Evolutionary conservation across 1,140 invertebrate species (phyloP).

Genomic region (Delia radicum): DNA sequence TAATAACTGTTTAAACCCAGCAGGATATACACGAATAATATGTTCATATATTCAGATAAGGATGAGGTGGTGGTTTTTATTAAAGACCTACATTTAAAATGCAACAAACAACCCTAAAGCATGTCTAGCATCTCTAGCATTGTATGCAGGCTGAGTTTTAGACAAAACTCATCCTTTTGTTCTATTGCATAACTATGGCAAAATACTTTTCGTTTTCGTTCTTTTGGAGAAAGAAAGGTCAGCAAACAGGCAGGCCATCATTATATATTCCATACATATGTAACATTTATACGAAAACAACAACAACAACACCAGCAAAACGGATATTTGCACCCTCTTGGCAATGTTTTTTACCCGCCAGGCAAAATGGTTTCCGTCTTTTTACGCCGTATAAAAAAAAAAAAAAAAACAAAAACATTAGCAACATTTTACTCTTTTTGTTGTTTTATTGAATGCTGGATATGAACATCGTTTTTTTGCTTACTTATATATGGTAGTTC

Average conservation of each 20-base stretch:
- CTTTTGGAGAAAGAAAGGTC: neutral
- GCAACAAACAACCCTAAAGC: neutral
- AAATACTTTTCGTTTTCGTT: too few species aligned
- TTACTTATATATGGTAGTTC: too few species aligned
- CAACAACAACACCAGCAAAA: neutral
- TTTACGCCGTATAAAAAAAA: slow-evolving; percentile 14
- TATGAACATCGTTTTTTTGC: slow-evolving; percentile 13
- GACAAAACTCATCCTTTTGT: neutral
- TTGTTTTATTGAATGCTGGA: neutral
- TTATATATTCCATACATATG: slow-evolving; percentile 10
- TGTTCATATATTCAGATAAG: neutral
- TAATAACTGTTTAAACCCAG: neutral
- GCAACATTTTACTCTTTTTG: neutral
- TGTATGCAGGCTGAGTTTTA: neutral
- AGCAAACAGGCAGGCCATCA: neutral
- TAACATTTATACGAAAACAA: neutral
- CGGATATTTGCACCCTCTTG: neutral
- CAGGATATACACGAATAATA: neutral
- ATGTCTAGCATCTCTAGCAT: neutral
- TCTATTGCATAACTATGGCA: neutral
- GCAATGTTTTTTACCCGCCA: slow-evolving; percentile 14
- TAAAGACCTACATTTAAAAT: neutral
- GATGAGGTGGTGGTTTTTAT: neutral
- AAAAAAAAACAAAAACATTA: neutral
- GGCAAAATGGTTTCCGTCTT: slow-evolving; percentile 23